Evolutionary conservation across 2,113 vertebrate genomes (phyloP), one percentile per base, ranked within the genome.

Genomic region (Psilopsiagon aurifrons): DNA sequence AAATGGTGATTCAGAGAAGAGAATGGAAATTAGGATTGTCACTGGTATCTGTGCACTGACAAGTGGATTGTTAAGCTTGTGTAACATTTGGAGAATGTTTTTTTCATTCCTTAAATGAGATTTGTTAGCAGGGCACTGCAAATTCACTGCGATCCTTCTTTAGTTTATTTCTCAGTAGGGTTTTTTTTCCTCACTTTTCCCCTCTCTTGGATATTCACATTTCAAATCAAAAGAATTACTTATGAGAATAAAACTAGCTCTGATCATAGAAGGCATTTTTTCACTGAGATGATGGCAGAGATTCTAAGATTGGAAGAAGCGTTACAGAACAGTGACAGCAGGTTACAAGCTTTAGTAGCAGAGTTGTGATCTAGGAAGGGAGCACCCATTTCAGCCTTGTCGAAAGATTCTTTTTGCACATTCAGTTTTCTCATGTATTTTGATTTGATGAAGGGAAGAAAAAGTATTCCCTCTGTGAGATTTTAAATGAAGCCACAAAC

Each of bases 401-500:
- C 31, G 51, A 70, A 43, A 27, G 43, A 73, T 44, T 11, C 47
- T 71, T 79, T 64, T 37, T 63, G 73, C 70, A 84, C 35, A 24
- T 71, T 71, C 39, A 23, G 17, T 68, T 86, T 35, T 6, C 52
- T 88, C 47, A 14, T 2, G 13, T 60, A 68, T 81, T 92, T 39
- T 92, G 55, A 62, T 88, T 73, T 60, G 55, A 92, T 13, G 52
- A 81, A 62, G 9, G 69, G 31, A 86, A 92, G 39, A 37, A 75
- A 62, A 92, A 90, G 25, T 4, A 55, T 49, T 81, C 33, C 23
- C 70, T 67, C 29, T 0, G 0, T 39, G 70, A 88, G 64, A 63
- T 37, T 92, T 89, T 59, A 80, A 95, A 71, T 9, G 35, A 92
- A 96, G 85, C 68, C 73, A 88, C 73, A 81, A 95, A 92, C 60